Conservation (phyloP, 2,113 vertebrate species). For the Clarias macrocephalus region DNA sequence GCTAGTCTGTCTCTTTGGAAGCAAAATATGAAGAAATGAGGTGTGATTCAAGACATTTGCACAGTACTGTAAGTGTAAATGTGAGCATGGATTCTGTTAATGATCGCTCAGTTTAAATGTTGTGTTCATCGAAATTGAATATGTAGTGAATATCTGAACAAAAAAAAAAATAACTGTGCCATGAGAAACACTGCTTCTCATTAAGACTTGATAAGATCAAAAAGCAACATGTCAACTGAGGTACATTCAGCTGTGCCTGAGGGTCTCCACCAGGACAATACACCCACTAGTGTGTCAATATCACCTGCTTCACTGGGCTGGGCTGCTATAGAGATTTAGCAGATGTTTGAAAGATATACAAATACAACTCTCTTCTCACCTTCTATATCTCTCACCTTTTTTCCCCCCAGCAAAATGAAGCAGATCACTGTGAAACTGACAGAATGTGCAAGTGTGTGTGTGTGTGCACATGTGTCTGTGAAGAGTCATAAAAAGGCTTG, state of each 20-base stretch:
- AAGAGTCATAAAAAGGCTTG: background rate
- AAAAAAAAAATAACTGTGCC: background rate
- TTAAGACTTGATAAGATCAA: background rate
- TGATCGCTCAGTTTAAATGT: background rate
- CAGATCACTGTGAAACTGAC: background rate
- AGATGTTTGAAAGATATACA: slow-evolving; percentile 12
- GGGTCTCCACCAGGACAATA: background rate
- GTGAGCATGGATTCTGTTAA: background rate
- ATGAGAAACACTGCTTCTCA: background rate
- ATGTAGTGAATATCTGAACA: background rate
- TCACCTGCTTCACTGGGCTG: background rate
- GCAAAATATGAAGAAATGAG: no score
- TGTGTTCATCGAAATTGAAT: background rate
- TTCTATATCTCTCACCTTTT: slow-evolving; percentile 27
- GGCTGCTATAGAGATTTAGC: background rate
- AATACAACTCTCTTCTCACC: background rate
- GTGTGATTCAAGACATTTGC: no score
- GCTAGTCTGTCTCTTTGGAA: no score
- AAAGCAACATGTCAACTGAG: background rate
- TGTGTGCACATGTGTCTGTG: background rate
- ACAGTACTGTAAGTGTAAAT: background rate
- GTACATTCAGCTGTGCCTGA: slow-evolving; percentile 4
- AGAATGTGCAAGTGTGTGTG: background rate
- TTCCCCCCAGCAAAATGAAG: background rate
- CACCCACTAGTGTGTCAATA: background rate